Conservation (phyloP, 2,888 invertebrate species). For the Acanthoscelides obtectus region DNA sequence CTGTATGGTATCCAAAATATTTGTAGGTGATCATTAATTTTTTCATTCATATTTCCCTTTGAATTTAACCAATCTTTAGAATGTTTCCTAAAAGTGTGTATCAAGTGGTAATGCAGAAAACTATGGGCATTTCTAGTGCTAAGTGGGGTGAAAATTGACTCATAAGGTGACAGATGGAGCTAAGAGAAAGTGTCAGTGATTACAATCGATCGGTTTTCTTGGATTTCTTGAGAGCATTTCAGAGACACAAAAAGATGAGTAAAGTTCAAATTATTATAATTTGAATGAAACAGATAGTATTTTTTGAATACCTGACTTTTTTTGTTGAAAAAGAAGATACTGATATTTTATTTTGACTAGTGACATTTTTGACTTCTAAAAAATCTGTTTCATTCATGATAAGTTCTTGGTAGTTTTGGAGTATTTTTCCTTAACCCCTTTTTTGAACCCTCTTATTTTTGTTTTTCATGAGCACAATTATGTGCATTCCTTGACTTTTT, state of each 20-base stretch:
- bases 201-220: not conserved
- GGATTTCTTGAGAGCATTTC: not conserved
- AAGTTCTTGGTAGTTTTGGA: constrained; percentile 1
- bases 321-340: not conserved
- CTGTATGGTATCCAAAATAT: no score
- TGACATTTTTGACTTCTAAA: not conserved
- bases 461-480: not conserved
- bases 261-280: not conserved
- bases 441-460: constrained; percentile 8
- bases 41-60: no score
- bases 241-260: not conserved
- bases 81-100: not conserved
- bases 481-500: not conserved
- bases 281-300: not conserved
- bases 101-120: not conserved
- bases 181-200: not conserved
- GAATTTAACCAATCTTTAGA: not conserved
- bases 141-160: not conserved
- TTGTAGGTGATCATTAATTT: no score
- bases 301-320: not conserved
- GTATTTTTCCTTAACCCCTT: constrained; percentile 2
- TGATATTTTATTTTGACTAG: not conserved
- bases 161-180: not conserved
- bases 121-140: not conserved
- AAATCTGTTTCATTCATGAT: constrained; percentile 1